Base-by-base conservation (phyloP, 1,140 invertebrate species). In the Ceratina japonica region DNA sequence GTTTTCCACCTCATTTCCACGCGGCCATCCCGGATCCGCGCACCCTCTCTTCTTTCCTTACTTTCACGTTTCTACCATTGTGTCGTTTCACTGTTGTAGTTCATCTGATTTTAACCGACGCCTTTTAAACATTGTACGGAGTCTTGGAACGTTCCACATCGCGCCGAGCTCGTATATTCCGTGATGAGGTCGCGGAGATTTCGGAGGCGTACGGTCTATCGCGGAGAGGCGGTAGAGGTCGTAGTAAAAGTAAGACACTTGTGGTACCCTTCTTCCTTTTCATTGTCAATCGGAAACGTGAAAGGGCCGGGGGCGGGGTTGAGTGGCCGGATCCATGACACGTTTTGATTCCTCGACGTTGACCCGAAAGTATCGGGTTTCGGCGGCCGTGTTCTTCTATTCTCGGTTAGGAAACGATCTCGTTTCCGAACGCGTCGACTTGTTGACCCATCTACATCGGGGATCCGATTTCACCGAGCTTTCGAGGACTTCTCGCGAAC, bases 1-100 rank as follows among this genome's bases (percentile, higher is more conserved):
- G 88, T 90, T 91, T 91, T 90, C 90, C 91, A 87, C 86, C 89
- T 92, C 91, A 92, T 92, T 92, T 91, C 88, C 90, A 83, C 87
- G 82, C 87, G 85, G 90, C 85, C 87, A 87, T 87, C 87, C 82
- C 82, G 83, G 89, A 86, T 8, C 51, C 22, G 24, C 22, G 24
- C 4, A 20, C 22, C 16, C n/a, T 69, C 61, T 44, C 31, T 16
- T 16, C 15, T 22, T 16, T 24, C 24, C 54, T 3, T 27, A 20
- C 44, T 76, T 52, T 72, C 64, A 52, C 3, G n/a, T 56, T 56
- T 56, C 54, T n/a, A 8, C 54, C 13, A 56, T 44, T 44, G 37
- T 44, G 5, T 10, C 54, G 54, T 56, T 13, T 16, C 12, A 18
- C 54, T 44, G 37, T 44, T 44, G 37, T 44, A 44, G 37, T 44